Percentiles rank a stretch among this genome's conserved stretches.
Evolutionary conservation across 92 coral and sea anemone species (phyloP).

Genomic region (Paramuricea clavata): DNA sequence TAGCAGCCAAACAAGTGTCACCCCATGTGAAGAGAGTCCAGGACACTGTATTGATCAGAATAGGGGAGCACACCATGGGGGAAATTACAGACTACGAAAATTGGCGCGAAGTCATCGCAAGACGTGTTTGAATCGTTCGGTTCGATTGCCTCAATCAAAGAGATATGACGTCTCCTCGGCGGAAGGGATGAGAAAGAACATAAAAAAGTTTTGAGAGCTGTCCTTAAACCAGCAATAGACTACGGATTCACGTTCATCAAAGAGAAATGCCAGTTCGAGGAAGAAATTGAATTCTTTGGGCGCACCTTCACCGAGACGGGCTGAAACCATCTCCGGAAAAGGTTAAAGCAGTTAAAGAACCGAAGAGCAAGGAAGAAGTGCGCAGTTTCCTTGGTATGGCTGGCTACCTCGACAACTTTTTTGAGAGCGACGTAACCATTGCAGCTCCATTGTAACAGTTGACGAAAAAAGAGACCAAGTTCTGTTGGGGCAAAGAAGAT

Average conservation of each 20-base stretch:
- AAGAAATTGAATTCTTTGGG: background rate
- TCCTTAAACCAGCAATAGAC: constrained; percentile 59
- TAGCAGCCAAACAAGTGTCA: constrained; percentile 34
- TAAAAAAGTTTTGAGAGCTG: background rate
- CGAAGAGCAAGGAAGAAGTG: too few relatives aligned
- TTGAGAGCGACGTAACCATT: too few relatives aligned
- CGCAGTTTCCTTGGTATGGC: too few relatives aligned
- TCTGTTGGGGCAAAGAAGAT: constrained; percentile 47
- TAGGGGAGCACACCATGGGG: constrained; percentile 69
- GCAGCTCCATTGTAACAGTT: constrained; percentile 50
- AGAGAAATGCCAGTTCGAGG: constrained; percentile 68
- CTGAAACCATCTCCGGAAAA: too few relatives aligned
- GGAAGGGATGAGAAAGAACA: too few relatives aligned
- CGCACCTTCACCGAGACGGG: too few relatives aligned
- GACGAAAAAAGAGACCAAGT: constrained; percentile 52
- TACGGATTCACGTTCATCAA: constrained; percentile 46
- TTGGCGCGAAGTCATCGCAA: constrained; percentile 65
- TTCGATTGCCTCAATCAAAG: background rate
- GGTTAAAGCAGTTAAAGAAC: too few relatives aligned
- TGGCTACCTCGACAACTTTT: too few relatives aligned
- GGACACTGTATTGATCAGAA: constrained; percentile 66
- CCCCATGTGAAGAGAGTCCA: constrained; percentile 46
- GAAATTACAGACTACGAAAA: constrained; percentile 67
- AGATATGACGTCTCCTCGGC: background rate
- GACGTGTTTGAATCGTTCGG: constrained; percentile 45